These are phyloP conservation scores for Brachylomia viminalis DNA, from an alignment of 2,888 invertebrate species.

Conservation along the genomic window DNA sequence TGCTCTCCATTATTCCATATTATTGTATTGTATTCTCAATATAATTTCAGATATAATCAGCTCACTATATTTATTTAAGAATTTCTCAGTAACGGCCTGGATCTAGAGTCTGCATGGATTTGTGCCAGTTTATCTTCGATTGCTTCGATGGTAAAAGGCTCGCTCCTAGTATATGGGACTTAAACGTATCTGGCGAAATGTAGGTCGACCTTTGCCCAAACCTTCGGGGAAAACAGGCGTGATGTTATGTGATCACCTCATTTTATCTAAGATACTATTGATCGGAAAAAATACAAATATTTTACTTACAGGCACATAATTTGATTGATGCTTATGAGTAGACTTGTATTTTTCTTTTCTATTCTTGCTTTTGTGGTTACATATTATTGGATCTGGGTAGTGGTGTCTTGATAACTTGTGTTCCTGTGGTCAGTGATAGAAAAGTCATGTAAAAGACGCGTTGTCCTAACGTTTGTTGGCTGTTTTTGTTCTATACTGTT, in stretches of 20 bases:
- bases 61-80: not conserved
- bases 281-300: not conserved
- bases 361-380: not conserved
- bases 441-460: not conserved
- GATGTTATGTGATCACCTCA: not conserved
- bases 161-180: too few relatives aligned
- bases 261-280: not conserved
- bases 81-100: too few relatives aligned
- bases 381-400: not conserved
- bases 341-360: not conserved
- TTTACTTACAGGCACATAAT: conserved; percentile 5
- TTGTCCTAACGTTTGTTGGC: too few relatives aligned
- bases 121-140: not conserved
- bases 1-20: too few relatives aligned
- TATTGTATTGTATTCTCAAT: not conserved
- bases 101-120: not conserved
- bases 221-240: not conserved
- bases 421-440: conserved; percentile 6
- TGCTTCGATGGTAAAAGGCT: not conserved
- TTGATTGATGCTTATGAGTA: not conserved
- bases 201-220: not conserved
- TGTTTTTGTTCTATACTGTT: not conserved
- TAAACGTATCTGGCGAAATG: not conserved
- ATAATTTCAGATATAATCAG: not conserved
- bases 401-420: not conserved